Evolutionary conservation across 2,888 invertebrate species (phyloP), one percentile per base, ranked within the genome.

Genomic region (Meteorus cinctellus): DNA sequence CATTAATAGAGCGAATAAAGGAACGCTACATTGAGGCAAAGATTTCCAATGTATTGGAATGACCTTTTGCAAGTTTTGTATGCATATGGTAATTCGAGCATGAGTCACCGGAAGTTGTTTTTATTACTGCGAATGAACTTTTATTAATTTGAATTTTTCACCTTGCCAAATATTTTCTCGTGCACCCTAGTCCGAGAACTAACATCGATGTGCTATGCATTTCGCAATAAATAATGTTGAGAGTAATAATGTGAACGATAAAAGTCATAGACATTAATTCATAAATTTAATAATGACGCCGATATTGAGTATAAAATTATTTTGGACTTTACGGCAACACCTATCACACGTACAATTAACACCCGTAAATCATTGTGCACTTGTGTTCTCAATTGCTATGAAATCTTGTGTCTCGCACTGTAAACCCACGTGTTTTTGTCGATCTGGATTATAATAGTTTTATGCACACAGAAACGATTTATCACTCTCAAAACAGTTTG

Each of bases 391-490:
- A 24, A 65, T 19, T 12, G 41, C 27, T 51, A 45, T 45, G 29
- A 27, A 24, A 51, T 45, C 34, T 27, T 27, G 6, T 4, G 16
- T 29, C 24, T 67, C 1, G 12, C 41, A 48, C 59, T 41, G 34
- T 59, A 45, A 24, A 51, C 27, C 41, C 41, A 72, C 45, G 67
- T 76, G 36, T 27, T 14, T n/a, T 31, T 27, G 19, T 55, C 19
- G 2, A 55, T 55, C 16, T 45, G 41, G 36, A 63, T 55, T 14
- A 51, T 65, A 70, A 75, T 62, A 75, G 19, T 59, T 24, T 36
- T 24, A 65, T 69, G 67, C 60, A 74, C 59, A 41, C 19, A 6
- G 67, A 74, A 68, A 60, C 36, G 8, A 74, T 74, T 67, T 59
- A 74, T 67, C 67, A 60, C 59, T 14, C 55, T 55, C 14, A 24